phyloP scores from a whole-genome alignment of 2,113 vertebrate genomes.

The Hystrix cristata region DNA sequence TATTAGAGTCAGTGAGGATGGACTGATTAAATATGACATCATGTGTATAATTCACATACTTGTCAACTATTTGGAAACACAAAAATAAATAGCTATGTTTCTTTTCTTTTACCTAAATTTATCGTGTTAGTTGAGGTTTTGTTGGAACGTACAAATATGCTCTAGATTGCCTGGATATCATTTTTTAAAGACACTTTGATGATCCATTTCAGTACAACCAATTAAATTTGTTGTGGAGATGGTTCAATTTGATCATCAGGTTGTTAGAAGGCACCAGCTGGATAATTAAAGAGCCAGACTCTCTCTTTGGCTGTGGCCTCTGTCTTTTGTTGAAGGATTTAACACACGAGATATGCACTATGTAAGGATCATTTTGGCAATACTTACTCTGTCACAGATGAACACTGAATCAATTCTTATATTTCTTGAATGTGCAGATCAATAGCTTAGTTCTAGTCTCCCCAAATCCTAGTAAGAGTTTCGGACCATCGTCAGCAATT shows the following conservation, averaged over 20 bases:
- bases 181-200: neutral
- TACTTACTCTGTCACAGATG: neutral
- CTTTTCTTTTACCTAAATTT: neutral
- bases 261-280: slow-evolving; percentile 51
- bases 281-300: slow-evolving; percentile 5
- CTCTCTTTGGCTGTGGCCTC: neutral
- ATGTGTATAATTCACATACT: neutral
- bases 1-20: neutral
- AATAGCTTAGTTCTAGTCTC: slow-evolving; percentile 42
- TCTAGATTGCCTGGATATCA: neutral
- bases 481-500: neutral
- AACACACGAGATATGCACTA: neutral
- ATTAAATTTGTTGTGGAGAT: slow-evolving; percentile 26
- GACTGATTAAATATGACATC: neutral
- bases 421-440: slow-evolving; percentile 61
- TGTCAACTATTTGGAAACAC: slow-evolving; percentile 43
- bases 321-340: slow-evolving; percentile 50
- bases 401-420: slow-evolving; percentile 50
- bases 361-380: slow-evolving; percentile 2
- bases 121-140: slow-evolving; percentile 11
- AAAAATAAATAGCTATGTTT: neutral
- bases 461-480: slow-evolving; percentile 21
- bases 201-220: slow-evolving; percentile 41
- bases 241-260: slow-evolving; percentile 15
- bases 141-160: neutral